Evolutionary conservation across 2,113 vertebrate species (phyloP), one percentile per base, ranked within the genome.

Genomic region (Phyllopteryx taeniolatus): DNA sequence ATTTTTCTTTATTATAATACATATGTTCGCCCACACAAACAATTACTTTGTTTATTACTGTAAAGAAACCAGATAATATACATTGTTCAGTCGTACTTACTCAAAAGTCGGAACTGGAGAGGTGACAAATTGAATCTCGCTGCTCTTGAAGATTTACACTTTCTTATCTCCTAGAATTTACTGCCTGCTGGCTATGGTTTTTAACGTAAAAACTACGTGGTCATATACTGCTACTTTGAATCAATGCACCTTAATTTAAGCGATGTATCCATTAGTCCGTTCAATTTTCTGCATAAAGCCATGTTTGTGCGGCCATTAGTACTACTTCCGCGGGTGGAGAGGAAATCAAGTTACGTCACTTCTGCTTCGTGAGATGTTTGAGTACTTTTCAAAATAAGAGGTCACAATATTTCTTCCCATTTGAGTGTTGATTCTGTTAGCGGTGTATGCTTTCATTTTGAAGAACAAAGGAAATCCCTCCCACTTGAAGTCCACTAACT

Each of bases 371-470:
- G 83, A 80, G 80, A 72, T 5, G 43, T 12, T 39, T 0, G 35
- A 0, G 0, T 0, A 2, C 0, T 3, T 77, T n/a, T 78, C 86
- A 86, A 81, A 90, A 82, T 87, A 90, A 89, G 80, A 72, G 68
- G 17, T n/a, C 0, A 6, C 15, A 56, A 15, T 0, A 4, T 0
- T 0, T n/a, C 7, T 5, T 39, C 7, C 13, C 0, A 2, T n/a
- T 11, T 2, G 0, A 56, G 47, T 15, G 42, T 20, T 19, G 64
- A 27, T 13, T 39, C 51, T 6, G 19, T 44, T 39, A 14, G 19
- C 22, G 17, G 11, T 13, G 0, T 2, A 20, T 44, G 1, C 81
- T 77, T 82, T 91, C 85, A 86, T 72, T 83, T 12, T 86, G 76
- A 83, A 83, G 63, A 11, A 0, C 10, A 10, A 56, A 75, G 83